phyloP scores from a whole-genome alignment of 2,888 invertebrate species.

The Tyria jacobaeae region DNA sequence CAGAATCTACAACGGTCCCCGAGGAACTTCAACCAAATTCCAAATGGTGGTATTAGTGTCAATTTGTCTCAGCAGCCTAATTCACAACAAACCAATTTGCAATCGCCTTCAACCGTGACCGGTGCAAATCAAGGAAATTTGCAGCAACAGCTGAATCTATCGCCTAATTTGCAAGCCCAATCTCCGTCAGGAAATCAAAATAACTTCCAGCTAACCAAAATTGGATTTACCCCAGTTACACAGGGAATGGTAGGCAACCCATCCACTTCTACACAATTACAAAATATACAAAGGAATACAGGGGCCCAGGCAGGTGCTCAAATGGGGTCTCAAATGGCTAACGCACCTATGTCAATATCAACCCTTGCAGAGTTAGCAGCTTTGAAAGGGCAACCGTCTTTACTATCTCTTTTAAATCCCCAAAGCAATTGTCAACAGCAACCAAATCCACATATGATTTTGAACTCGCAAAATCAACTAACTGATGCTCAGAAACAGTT shows the following conservation, averaged over 20 bases:
- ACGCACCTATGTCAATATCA: conserved; percentile 21
- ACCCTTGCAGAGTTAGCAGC: conserved; percentile 40
- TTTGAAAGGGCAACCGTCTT: conserved; percentile 35
- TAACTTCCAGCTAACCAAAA: conserved; percentile 36
- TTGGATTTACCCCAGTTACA: conserved; percentile 31
- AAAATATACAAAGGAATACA: conserved; percentile 22
- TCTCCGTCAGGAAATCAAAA: conserved; percentile 16
- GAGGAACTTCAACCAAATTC: conserved; percentile 44
- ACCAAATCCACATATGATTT: conserved; percentile 32
- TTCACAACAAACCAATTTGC: conserved; percentile 36
- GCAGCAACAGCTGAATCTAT: conserved; percentile 53
- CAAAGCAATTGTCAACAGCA: conserved; percentile 36
- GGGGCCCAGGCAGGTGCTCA: background rate
- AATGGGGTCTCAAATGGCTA: background rate
- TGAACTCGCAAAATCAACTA: conserved; percentile 41
- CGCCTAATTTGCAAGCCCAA: conserved; percentile 36
- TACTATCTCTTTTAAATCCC: conserved; percentile 37
- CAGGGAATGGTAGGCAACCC: conserved; percentile 22
- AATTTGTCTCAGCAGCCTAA: conserved; percentile 36
- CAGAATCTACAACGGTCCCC: conserved; percentile 29
- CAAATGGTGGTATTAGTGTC: conserved; percentile 37
- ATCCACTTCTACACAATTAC: conserved; percentile 14
- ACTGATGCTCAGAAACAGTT: conserved; percentile 46
- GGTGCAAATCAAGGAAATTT: conserved; percentile 40
- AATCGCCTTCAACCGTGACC: conserved; percentile 28